Base-by-base conservation (phyloP, 1,140 invertebrate species). In the Spodoptera frugiperda region DNA sequence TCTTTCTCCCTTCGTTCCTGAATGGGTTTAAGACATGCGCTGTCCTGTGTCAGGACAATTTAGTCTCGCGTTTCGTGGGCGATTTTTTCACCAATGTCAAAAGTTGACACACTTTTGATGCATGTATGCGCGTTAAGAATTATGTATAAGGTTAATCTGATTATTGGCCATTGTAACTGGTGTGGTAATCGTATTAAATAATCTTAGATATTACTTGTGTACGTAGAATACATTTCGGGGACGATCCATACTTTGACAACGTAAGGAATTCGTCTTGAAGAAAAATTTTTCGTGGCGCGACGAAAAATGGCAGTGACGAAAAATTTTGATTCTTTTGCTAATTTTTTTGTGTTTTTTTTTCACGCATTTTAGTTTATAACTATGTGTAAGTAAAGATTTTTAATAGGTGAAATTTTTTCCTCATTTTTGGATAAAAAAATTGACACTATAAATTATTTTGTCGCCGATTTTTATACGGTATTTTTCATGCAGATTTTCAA, bases 1-100 rank as follows among this genome's bases (percentile, higher is more conserved):
- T 48, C 74, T 73, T 17, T 84, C 74, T 55, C 9, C n/a, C 54
- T 53, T 12, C 63, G 49, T 84, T 84, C 81, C 81, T 84, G 68
- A 84, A 84, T 84, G 83, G 74, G 76, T 67, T 14, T 67, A 49
- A 75, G 21, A 67, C 83, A 84, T 84, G 83, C 83, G 83, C 81
- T 53, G n/a, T 78, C 2, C 1, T n/a, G 1, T 15, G 44, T 61
- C 55, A 61, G 54, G 30, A 73, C 71, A 21, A 59, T 49, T 61
- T 59, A n/a, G 21, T 49, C 15, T 53, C 59, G 59, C 14, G 19
- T 49, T 61, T 73, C 55, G 30, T 39, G 44, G 44, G 19, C 39
- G 55, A 48, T 67, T 61, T 73, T 57, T 73, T 73, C 44, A 46
- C 21, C 55, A 73, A 73, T 73, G 71, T 48, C 71, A 73, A 25